Evolutionary conservation across 2,888 invertebrate genomes (phyloP), one percentile per base, ranked within the genome.

Genomic region (Mythimna loreyi): DNA sequence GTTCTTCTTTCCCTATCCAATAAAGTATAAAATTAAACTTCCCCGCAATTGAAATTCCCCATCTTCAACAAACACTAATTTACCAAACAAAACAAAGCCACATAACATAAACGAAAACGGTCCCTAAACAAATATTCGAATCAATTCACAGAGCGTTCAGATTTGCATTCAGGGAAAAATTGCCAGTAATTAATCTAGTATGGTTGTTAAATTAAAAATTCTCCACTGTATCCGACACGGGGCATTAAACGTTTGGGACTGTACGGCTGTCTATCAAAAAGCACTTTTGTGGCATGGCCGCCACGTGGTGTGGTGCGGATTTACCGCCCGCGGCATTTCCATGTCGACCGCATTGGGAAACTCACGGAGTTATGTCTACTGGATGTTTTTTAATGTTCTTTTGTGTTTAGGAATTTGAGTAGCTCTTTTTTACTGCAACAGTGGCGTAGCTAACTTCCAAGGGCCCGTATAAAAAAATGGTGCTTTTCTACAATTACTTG

Each of bases 231-330:
- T 88, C 88, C 87, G 88, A 89, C 87, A 87, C 86, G 89, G 86
- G 86, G 83, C 89, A 89, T 91, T 89, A 89, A 91, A 86, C 88
- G 89, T 86, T 86, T 86, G 87, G 86, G 83, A 83, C 85, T 82
- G 89, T 90, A 75, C 90, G 89, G 87, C 91, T 93, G 93, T 93
- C 93, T 92, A 93, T 94, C 93, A 93, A 92, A 93, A 91, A 90
- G 92, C 92, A 93, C 91, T 93, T 92, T 89, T 93, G 94, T 84
- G 94, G 94, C 89, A 72, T 80, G 87, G 84, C 86, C 89, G 89
- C 92, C 92, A 90, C 92, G 92, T 88, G 90, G 85, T 84, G 86
- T 84, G 79, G 90, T 86, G 87, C 85, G 88, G 93, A 93, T 92
- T 93, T 90, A 92, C 92, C 91, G 91, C 92, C 86, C 87, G 90